Conservation (phyloP, 2,113 vertebrate genomes). For the Pantherophis guttatus region DNA sequence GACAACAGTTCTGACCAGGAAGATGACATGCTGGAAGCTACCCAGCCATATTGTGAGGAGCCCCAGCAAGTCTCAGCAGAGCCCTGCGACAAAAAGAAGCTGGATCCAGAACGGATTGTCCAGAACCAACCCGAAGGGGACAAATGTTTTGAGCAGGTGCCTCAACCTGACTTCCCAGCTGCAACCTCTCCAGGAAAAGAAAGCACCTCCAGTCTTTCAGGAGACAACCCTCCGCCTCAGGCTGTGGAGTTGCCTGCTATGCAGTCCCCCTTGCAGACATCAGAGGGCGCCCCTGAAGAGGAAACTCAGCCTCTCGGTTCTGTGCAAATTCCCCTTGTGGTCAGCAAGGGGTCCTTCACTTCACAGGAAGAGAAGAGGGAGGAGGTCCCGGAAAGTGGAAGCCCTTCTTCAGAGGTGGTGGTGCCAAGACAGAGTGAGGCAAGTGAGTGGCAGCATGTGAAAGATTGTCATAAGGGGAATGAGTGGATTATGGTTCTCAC, state of each 20-base stretch:
- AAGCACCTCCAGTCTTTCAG: background rate
- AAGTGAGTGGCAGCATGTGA: background rate
- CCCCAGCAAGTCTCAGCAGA: background rate
- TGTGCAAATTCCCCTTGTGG: background rate
- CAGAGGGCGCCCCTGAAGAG: background rate
- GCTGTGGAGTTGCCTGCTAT: accelerated
- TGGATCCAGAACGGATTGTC: background rate
- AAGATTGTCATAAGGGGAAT: background rate
- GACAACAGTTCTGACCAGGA: background rate
- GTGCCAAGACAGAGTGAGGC: no score
- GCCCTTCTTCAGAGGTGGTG: background rate
- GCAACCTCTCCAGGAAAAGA: background rate
- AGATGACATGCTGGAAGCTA: background rate
- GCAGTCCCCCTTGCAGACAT: background rate
- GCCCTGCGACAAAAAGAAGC: background rate
- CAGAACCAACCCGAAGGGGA: background rate
- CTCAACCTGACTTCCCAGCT: accelerated
- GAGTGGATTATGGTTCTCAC: background rate
- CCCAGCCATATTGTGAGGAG: slow-evolving; percentile 4
- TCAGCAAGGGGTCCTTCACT: background rate
- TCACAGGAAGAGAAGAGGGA: background rate
- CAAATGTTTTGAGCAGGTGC: background rate
- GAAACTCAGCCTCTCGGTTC: background rate
- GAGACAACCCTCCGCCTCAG: accelerated
- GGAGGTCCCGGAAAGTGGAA: background rate